Percentiles rank a stretch among this genome's conserved stretches.
These are phyloP conservation scores for Anabacerthia variegaticeps DNA, from an alignment of 2,797 vertebrate genomes.

Conservation along the genomic window DNA sequence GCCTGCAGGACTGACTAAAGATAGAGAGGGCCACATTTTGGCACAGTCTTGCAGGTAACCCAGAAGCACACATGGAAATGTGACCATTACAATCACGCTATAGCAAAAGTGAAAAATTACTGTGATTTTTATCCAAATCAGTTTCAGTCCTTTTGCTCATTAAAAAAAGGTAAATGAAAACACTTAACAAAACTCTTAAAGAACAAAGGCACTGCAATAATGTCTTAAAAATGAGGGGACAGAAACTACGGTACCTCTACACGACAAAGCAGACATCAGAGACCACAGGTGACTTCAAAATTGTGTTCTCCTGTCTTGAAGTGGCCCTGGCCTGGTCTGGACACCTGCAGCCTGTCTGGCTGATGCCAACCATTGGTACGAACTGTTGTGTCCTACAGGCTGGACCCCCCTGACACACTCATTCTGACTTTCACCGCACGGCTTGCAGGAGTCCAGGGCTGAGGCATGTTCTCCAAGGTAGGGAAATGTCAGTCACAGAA, in stretches of 20 bases:
- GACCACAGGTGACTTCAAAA: not conserved
- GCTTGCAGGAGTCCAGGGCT: not conserved
- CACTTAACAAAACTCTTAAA: not conserved
- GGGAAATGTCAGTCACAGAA: not conserved
- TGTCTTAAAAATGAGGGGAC: not conserved
- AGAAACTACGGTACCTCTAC: not conserved
- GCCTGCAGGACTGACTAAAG: not conserved
- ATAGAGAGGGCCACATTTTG: not conserved
- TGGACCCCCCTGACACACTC: too few species aligned
- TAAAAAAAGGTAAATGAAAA: not conserved
- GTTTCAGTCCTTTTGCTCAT: not conserved
- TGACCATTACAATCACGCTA: not conserved
- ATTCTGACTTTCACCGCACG: fast-evolving
- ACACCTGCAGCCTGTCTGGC: not conserved
- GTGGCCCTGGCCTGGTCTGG: too few species aligned
- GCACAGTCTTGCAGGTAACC: not conserved
- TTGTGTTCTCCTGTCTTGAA: not conserved
- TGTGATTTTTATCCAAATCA: not conserved
- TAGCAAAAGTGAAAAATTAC: not conserved
- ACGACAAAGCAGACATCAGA: not conserved
- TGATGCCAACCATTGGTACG: fast-evolving
- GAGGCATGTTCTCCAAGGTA: not conserved
- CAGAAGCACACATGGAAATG: not conserved
- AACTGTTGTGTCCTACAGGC: not conserved
- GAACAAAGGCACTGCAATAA: not conserved